phyloP scores from a whole-genome alignment of 2,888 invertebrate species.

The Ochlodes sylvanus region DNA sequence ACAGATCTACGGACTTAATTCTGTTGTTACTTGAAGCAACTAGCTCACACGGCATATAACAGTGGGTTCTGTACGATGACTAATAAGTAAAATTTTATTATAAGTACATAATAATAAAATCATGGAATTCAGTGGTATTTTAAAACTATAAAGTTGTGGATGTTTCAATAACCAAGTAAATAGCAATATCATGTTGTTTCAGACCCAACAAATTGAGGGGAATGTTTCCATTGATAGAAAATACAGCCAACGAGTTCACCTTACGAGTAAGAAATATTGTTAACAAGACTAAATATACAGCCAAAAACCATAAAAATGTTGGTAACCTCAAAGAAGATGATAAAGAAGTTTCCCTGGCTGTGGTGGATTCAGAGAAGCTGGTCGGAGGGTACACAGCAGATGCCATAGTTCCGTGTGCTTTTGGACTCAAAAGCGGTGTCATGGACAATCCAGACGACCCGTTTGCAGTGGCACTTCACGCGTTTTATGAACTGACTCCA shows the following conservation, averaged over 20 bases:
- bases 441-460: constrained; percentile 76
- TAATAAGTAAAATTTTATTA: too few species aligned
- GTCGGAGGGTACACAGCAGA: constrained; percentile 79
- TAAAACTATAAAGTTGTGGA: too few species aligned
- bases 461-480: constrained; percentile 75
- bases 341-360: constrained; percentile 41
- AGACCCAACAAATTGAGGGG: constrained; percentile 78
- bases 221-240: constrained; percentile 76
- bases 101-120: too few species aligned
- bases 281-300: constrained; percentile 43
- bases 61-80: too few species aligned
- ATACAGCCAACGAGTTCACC: constrained; percentile 71
- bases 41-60: too few species aligned
- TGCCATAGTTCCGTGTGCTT: constrained; percentile 79
- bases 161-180: not conserved
- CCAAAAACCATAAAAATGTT: constrained; percentile 39
- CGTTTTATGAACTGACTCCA: constrained; percentile 73
- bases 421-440: constrained; percentile 73
- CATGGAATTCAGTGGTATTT: too few species aligned
- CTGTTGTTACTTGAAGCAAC: too few species aligned
- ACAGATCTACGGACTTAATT: too few species aligned
- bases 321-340: constrained; percentile 11
- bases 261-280: constrained; percentile 56
- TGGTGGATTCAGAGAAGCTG: constrained; percentile 68
- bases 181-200: constrained; percentile 42